Evolutionary conservation across 2,888 invertebrate genomes (phyloP).

Genomic region (Prosapia bicincta): DNA sequence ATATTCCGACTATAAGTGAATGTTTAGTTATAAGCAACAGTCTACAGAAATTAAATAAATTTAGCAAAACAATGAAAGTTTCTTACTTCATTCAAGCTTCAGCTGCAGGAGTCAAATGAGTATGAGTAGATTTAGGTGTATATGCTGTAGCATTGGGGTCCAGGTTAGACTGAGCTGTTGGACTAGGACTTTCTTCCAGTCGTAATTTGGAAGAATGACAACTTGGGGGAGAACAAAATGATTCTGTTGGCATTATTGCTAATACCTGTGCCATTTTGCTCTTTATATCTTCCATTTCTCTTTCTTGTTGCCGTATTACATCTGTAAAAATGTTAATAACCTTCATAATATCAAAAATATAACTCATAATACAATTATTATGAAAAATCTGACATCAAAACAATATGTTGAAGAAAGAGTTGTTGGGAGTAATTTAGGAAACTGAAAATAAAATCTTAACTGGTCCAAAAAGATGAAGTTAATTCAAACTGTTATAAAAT

Average conservation of each 20-base stretch:
- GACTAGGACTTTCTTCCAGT: conserved; percentile 43
- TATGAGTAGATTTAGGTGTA: conserved; percentile 64
- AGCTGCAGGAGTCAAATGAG: conserved; percentile 21
- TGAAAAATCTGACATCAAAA: too few species aligned
- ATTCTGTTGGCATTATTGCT: conserved; percentile 83
- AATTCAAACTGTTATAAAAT: too few species aligned
- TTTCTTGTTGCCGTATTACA: conserved; percentile 78
- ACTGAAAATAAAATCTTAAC: too few species aligned
- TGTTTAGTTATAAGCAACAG: too few species aligned
- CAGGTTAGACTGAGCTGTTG: conserved; percentile 54
- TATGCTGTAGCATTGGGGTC: conserved; percentile 92
- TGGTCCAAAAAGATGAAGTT: too few species aligned
- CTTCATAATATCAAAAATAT: too few species aligned
- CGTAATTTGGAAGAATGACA: conserved; percentile 58
- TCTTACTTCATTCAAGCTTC: conserved; percentile 24
- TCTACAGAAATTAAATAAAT: too few species aligned
- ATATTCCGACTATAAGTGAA: too few species aligned
- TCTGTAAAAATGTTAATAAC: conserved; percentile 63
- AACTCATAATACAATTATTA: too few species aligned
- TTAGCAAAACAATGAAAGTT: too few species aligned
- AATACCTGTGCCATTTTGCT: conserved; percentile 88
- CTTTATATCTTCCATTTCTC: conserved; percentile 88
- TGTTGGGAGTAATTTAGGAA: too few species aligned
- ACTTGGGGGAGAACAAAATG: conserved; percentile 53
- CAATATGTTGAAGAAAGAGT: too few species aligned